Conservation (phyloP, 2,797 vertebrate species). For the Balearica regulorum region DNA sequence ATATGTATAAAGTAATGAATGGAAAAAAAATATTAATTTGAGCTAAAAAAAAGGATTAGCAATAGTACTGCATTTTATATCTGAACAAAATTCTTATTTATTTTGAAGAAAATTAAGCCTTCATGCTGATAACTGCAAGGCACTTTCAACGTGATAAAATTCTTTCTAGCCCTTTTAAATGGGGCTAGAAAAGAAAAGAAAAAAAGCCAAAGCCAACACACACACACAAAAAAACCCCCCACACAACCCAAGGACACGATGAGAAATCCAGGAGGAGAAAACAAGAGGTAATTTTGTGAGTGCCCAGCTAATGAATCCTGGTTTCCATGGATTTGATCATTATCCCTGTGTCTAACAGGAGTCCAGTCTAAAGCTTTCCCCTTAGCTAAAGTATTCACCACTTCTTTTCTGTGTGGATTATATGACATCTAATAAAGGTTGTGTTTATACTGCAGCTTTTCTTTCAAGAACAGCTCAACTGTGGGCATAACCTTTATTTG, state of each 20-base stretch:
- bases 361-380: not conserved
- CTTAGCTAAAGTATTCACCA: not conserved
- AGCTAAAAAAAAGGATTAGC: not conserved
- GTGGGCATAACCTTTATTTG: not conserved
- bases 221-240: too few relatives aligned
- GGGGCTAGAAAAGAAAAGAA: not conserved
- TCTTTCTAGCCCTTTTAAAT: not conserved
- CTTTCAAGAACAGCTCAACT: not conserved
- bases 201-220: too few relatives aligned
- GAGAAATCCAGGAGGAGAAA: not conserved
- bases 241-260: too few relatives aligned
- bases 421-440: not conserved
- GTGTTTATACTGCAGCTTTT: conserved; percentile 3
- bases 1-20: not conserved
- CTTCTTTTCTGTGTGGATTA: not conserved
- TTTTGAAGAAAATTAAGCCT: not conserved
- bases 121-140: not conserved
- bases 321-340: not conserved
- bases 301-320: not conserved
- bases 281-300: not conserved
- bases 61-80: not conserved
- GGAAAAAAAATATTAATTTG: not conserved
- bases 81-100: not conserved
- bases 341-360: not conserved
- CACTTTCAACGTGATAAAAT: not conserved